Conservation (phyloP, 2,888 invertebrate species). For the Agonopterix alstromeriana region DNA sequence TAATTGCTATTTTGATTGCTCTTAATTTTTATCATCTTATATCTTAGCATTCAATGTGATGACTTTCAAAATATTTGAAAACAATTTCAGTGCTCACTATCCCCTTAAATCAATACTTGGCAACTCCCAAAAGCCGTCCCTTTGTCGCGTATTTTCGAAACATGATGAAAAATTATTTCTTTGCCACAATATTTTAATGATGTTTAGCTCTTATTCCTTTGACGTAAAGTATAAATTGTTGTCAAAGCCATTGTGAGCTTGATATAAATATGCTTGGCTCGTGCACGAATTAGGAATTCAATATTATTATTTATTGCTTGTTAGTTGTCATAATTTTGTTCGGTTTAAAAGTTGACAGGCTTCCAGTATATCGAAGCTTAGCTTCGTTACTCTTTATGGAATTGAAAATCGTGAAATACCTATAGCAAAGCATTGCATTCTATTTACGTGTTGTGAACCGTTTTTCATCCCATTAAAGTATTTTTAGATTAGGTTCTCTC, state of each 20-base stretch:
- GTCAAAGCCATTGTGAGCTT: conserved; percentile 3
- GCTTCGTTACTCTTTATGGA: too few species aligned
- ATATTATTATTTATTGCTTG: conserved; percentile 14
- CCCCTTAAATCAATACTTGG: conserved; percentile 17
- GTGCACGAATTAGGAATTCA: conserved; percentile 20
- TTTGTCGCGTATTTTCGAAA: conserved; percentile 4
- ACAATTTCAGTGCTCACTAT: conserved; percentile 1
- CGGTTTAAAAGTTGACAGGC: not conserved
- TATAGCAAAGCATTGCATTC: too few species aligned
- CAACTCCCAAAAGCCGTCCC: conserved; percentile 11
- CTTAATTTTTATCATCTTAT: too few species aligned
- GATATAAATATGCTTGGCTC: conserved; percentile 15
- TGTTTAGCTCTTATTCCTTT: conserved; percentile 5
- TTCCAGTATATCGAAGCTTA: not conserved
- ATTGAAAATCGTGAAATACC: too few species aligned
- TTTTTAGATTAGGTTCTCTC: too few species aligned
- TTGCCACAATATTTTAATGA: not conserved
- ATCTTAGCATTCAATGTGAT: too few species aligned
- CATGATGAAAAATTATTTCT: conserved; percentile 36
- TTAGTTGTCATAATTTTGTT: conserved; percentile 7
- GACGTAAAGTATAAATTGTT: conserved; percentile 14
- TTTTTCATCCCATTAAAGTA: too few species aligned
- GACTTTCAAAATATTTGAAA: not conserved
- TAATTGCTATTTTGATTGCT: too few species aligned
- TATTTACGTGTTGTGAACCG: not conserved